These are phyloP conservation scores for Rapana venosa DNA, from an alignment of 2,888 invertebrate genomes.

Conservation along the genomic window DNA sequence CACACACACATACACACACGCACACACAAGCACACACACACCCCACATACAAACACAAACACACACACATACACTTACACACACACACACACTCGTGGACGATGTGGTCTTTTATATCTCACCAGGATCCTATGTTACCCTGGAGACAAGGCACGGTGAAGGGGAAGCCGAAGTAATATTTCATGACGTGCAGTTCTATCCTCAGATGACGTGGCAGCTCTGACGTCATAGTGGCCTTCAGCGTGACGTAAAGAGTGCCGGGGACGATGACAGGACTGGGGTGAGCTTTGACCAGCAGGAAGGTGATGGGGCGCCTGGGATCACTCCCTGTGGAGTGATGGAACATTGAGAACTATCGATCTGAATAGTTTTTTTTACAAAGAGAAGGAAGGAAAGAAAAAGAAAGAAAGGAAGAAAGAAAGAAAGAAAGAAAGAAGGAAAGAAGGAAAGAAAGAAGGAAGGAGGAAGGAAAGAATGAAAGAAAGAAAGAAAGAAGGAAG, in stretches of 20 bases:
- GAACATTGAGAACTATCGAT: background rate
- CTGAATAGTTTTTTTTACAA: no score
- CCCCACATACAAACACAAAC: no score
- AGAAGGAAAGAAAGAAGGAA: background rate
- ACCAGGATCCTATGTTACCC: conserved; percentile 72
- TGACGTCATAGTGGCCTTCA: conserved; percentile 68
- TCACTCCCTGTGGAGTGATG: conserved; percentile 44
- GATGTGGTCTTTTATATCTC: background rate
- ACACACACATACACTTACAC: no score
- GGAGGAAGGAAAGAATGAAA: background rate
- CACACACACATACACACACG: no score
- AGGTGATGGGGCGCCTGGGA: conserved; percentile 62
- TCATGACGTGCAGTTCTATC: conserved; percentile 68
- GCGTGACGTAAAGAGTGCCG: conserved; percentile 70
- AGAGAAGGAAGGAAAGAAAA: no score
- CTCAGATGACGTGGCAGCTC: conserved; percentile 67
- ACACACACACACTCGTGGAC: no score
- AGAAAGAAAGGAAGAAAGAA: no score
- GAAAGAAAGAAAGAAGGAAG: background rate
- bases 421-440: background rate
- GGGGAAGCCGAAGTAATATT: conserved; percentile 72
- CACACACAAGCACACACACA: no score
- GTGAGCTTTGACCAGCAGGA: conserved; percentile 62
- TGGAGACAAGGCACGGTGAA: conserved; percentile 72
- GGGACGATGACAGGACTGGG: conserved; percentile 71